Conservation (phyloP, 2,888 invertebrate species). For the Sphecodes monilicornis region DNA sequence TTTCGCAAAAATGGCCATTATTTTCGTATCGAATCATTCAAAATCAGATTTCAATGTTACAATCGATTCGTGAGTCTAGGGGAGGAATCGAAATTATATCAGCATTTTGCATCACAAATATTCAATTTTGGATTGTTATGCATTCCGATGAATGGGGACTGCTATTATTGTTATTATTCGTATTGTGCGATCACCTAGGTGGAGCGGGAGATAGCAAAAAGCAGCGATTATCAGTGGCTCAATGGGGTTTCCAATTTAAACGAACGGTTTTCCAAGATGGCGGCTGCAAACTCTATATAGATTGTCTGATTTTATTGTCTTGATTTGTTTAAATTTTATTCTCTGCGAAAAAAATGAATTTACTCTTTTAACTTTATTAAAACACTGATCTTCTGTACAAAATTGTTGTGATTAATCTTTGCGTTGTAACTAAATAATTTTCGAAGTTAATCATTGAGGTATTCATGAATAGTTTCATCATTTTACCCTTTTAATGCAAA, state of each 20-base stretch:
- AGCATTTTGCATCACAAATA: conserved; percentile 29
- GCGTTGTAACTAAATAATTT: too few species aligned
- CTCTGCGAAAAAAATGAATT: too few species aligned
- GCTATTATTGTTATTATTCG: conserved; percentile 45
- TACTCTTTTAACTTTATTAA: too few species aligned
- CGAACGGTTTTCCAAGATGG: neutral
- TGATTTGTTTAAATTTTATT: too few species aligned
- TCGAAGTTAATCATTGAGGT: too few species aligned
- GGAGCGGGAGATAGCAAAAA: neutral
- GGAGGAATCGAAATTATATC: conserved; percentile 49
- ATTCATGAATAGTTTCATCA: too few species aligned
- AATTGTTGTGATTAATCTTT: too few species aligned
- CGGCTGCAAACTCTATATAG: neutral
- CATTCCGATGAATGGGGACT: conserved; percentile 9
- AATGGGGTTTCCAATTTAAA: neutral
- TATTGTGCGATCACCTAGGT: conserved; percentile 10
- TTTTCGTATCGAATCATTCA: neutral
- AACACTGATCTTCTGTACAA: too few species aligned
- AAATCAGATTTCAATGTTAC: conserved; percentile 30
- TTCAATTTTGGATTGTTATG: conserved; percentile 28
- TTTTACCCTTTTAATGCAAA: too few species aligned
- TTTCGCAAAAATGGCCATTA: neutral
- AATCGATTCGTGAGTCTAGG: neutral
- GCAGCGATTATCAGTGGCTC: conserved; percentile 19
- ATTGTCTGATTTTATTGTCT: too few species aligned